phyloP scores from a whole-genome alignment of 2,797 vertebrate genomes.

The Falco cherrug region DNA sequence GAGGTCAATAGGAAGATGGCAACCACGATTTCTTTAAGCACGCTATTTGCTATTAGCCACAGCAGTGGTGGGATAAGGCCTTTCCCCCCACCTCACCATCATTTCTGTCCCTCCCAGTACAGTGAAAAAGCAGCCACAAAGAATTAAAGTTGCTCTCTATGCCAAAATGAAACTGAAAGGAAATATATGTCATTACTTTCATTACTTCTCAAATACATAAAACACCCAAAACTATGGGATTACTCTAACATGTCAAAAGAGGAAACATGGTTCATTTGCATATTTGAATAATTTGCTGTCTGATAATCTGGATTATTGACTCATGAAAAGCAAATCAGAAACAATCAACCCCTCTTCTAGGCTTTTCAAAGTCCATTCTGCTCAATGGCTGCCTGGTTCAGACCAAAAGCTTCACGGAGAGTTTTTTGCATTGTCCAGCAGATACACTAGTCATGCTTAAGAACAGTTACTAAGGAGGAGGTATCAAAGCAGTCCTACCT shows the following conservation, averaged over 20 bases:
- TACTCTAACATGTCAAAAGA: neutral
- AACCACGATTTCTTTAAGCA: neutral
- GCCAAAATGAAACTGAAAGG: neutral
- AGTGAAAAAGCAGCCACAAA: neutral
- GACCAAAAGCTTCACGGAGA: neutral
- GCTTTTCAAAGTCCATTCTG: neutral
- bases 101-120: neutral
- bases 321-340: neutral
- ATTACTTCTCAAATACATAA: neutral
- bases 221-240: too few species aligned
- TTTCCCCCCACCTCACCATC: rapidly evolving
- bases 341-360: neutral
- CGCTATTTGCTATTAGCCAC: neutral
- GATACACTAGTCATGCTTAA: neutral
- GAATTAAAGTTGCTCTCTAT: neutral
- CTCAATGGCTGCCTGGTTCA: neutral
- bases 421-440: neutral
- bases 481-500: neutral
- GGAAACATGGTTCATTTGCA: neutral
- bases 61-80: neutral
- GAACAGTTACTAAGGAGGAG: neutral
- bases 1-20: neutral
- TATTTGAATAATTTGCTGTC: neutral
- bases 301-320: neutral
- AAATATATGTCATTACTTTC: neutral